Base-by-base conservation (phyloP, 1,140 invertebrate species). In the Brachionus sp. region DNA sequence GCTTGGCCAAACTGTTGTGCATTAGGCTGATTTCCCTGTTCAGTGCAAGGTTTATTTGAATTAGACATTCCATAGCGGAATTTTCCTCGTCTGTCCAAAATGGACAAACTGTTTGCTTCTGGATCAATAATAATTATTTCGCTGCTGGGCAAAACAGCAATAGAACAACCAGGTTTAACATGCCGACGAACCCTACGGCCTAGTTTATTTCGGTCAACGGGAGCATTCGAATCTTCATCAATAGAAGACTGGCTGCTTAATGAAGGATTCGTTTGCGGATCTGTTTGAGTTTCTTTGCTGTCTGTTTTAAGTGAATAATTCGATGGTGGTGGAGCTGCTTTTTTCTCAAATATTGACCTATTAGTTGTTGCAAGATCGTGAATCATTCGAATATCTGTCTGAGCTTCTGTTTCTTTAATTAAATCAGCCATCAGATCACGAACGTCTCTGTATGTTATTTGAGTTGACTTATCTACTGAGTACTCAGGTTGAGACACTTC, bases 331-430 rank as follows among this genome's bases (percentile, higher is more conserved):
- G 35, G 42, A 6, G 9, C 46, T 35, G 19, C 6, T 25, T 68
- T 29, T 42, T 57, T 66, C 35, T 82, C 37, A n/a, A 82, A 70
- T 42, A 66, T 44, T 7, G 70, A 66, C 13, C 57, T 33, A 23
- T 66, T 68, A 44, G 23, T 19, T 44, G 37, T 37, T 2, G 25
- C 80, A 2, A 83, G 37, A 6, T 83, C 80, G 50, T 83, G 80
- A 46, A 83, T 83, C 80, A 83, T 83, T 70, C 62, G 23, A 68
- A 83, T 83, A 44, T 83, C 80, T 13, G 80, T 83, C 37, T 83
- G 80, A 46, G 25, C 33, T 53, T 83, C 80, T 19, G 12, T 68
- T 19, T 83, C 80, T 70, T 37, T 68, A 10, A 83, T 68, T 13
- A 19, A 35, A 25, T 83, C 25, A 10, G 23, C 57, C 39, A 83